Conservation (phyloP, 2,113 vertebrate species). For the Nettapus auritus region DNA sequence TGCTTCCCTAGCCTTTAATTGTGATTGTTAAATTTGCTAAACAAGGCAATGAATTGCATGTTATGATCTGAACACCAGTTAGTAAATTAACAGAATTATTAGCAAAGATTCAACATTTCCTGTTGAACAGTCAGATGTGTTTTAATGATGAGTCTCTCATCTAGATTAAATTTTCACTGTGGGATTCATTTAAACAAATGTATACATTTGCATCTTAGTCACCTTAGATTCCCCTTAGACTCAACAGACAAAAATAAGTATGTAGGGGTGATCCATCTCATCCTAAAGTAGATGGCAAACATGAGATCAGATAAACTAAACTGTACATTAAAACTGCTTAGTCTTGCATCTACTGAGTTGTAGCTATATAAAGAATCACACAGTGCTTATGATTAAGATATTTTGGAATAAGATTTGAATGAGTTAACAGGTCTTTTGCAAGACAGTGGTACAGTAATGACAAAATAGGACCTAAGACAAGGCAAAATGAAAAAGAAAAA, state of each 20-base stretch:
- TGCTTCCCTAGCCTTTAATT: neutral
- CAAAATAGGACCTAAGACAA: neutral
- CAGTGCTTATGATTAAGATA: neutral
- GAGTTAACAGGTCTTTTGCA: neutral
- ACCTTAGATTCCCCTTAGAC: neutral
- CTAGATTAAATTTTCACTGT: neutral
- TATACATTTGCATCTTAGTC: neutral
- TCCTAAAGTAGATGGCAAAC: constrained; percentile 15
- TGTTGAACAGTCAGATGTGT: neutral
- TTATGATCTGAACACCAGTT: neutral
- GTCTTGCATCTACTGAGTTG: neutral
- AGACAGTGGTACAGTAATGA: neutral
- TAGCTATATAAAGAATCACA: neutral
- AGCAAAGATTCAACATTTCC: neutral
- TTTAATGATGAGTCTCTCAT: neutral
- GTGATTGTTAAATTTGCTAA: constrained; percentile 7
- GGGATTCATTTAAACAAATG: neutral
- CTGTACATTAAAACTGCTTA: neutral
- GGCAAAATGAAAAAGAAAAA: neutral
- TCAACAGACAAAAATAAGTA: neutral
- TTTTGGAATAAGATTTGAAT: neutral
- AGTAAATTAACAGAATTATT: constrained; percentile 21
- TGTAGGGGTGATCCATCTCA: neutral
- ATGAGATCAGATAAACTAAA: neutral
- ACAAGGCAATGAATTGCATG: neutral